Percentiles rank a stretch among this genome's conserved stretches.
Evolutionary conservation across 2,888 invertebrate genomes (phyloP).

Genomic region (Melanotus villosus): DNA sequence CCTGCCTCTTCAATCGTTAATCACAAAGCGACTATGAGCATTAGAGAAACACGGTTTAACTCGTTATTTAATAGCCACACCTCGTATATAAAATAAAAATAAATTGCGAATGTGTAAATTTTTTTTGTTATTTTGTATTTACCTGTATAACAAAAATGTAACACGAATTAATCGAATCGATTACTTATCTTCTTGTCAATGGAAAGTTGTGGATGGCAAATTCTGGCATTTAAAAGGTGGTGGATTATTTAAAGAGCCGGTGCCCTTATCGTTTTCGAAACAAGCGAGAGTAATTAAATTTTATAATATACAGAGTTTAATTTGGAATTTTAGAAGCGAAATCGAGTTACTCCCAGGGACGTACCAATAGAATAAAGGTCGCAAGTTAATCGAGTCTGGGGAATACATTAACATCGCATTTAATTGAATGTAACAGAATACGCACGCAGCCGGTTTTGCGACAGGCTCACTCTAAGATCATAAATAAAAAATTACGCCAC

Average conservation of each 20-base stretch:
- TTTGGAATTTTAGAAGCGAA: slow-evolving; percentile 20
- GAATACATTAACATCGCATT: slow-evolving; percentile 26
- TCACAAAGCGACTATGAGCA: too few species aligned
- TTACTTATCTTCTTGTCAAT: too few species aligned
- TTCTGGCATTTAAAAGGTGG: too few species aligned
- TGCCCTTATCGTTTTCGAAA: not conserved
- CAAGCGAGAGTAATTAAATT: slow-evolving; percentile 14
- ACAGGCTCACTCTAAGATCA: slow-evolving; percentile 14
- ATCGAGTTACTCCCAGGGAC: not conserved
- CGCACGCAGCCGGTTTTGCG: slow-evolving; percentile 16
- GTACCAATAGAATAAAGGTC: slow-evolving; percentile 21
- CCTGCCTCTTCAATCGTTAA: too few species aligned
- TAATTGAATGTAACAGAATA: slow-evolving; percentile 31
- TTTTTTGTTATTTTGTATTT: too few species aligned
- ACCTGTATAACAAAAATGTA: too few species aligned
- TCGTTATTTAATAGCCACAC: too few species aligned
- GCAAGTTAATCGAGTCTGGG: slow-evolving; percentile 27
- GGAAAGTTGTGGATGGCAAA: too few species aligned
- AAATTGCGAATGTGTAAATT: too few species aligned
- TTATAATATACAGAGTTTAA: slow-evolving; percentile 13
- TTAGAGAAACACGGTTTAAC: too few species aligned
- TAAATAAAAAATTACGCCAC: slow-evolving; percentile 36
- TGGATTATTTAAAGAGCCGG: slow-evolving; percentile 1
- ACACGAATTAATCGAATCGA: too few species aligned
- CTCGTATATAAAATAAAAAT: too few species aligned